phyloP scores from a whole-genome alignment of 2,797 vertebrate species.

The Octomys mimax region DNA sequence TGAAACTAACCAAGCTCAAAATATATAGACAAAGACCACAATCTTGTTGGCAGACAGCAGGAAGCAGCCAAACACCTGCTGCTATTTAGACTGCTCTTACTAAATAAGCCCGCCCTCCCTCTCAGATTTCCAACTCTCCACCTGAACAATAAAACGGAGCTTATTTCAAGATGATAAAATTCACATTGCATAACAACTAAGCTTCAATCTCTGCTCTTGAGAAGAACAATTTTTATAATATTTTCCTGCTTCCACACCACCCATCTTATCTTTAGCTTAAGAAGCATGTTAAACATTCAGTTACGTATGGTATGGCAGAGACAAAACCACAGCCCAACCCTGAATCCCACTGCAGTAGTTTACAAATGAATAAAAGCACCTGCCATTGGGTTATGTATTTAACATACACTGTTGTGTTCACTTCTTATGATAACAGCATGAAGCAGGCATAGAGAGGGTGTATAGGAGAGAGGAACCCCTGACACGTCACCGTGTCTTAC shows the following conservation, averaged over 20 bases:
- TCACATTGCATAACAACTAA: constrained; percentile 25
- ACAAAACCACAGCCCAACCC: background rate
- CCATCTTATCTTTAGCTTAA: background rate
- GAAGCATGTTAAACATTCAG: background rate
- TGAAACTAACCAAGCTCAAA: background rate
- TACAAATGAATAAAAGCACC: background rate
- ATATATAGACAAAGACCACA: background rate
- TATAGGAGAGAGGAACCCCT: no score
- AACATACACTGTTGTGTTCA: background rate
- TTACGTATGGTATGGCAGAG: background rate
- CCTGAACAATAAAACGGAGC: background rate
- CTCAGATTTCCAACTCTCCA: background rate
- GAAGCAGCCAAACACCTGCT: background rate
- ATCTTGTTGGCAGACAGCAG: background rate
- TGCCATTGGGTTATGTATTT: rapidly evolving
- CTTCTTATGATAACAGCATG: background rate
- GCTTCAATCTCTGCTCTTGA: background rate
- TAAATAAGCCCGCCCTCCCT: background rate
- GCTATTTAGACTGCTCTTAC: background rate
- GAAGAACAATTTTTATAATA: background rate
- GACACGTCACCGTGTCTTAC: background rate
- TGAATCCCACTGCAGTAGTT: rapidly evolving
- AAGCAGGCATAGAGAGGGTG: background rate
- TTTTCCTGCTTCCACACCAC: background rate
- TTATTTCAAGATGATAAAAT: background rate